A percentile compares a stretch with the other conserved stretches of the same genome.
These are phyloP conservation scores for Selenia dentaria DNA, from an alignment of 2,888 invertebrate genomes.

Conservation along the genomic window DNA sequence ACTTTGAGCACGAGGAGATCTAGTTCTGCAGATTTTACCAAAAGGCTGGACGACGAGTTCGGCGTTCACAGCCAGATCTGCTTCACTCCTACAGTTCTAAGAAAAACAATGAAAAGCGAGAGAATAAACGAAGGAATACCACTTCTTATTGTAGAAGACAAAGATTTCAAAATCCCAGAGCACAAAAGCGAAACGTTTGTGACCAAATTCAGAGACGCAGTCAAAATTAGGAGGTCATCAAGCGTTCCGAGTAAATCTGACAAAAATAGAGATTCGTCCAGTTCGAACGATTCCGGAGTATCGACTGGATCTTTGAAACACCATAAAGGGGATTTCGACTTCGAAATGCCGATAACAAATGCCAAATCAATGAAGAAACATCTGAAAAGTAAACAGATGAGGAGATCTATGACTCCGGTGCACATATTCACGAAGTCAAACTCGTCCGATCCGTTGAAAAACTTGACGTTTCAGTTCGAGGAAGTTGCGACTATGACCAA, in stretches of 20 bases:
- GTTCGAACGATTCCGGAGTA: constrained; percentile 89
- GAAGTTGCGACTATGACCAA: constrained; percentile 85
- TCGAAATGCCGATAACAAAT: constrained; percentile 82
- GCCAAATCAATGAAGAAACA: constrained; percentile 76
- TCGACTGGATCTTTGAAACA: constrained; percentile 87
- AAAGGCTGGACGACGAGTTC: constrained; percentile 79
- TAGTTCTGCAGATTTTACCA: constrained; percentile 87
- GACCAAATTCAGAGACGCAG: constrained; percentile 79
- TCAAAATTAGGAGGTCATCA: constrained; percentile 87
- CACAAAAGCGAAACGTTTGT: constrained; percentile 71
- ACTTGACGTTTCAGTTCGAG: constrained; percentile 86
- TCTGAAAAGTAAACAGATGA: constrained; percentile 70
- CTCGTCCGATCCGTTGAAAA: constrained; percentile 86
- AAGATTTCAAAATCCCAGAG: constrained; percentile 73
- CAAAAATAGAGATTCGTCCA: constrained; percentile 88
- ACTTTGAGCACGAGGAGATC: constrained; percentile 80
- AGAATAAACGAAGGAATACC: constrained; percentile 61
- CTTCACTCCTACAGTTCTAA: constrained; percentile 71
- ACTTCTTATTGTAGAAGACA: constrained; percentile 52
- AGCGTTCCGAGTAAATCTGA: constrained; percentile 89
- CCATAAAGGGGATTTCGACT: constrained; percentile 86
- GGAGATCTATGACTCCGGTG: constrained; percentile 69
- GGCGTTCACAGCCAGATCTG: constrained; percentile 63
- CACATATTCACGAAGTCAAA: constrained; percentile 86
- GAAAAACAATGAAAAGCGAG: constrained; percentile 66